A percentile compares a stretch with the other conserved stretches of the same genome.
Conservation (phyloP, 2,888 invertebrate genomes). For the Caenorhabditis sp. region DNA sequence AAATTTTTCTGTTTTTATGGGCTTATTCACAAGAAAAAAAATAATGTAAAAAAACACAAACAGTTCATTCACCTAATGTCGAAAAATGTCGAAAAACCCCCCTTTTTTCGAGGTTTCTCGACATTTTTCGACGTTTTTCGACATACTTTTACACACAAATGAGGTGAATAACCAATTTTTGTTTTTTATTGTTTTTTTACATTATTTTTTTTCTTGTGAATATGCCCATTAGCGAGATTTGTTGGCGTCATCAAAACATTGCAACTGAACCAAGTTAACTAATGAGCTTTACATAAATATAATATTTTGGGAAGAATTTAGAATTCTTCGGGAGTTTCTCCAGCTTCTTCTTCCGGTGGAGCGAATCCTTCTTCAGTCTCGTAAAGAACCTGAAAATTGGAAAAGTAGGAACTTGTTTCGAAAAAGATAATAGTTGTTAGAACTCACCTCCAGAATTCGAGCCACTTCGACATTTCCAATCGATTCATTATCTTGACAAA, state of each 20-base stretch:
- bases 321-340: slow-evolving; percentile 10
- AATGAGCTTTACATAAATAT: background rate
- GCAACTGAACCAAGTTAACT: no score
- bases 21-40: no score
- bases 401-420: slow-evolving; percentile 2
- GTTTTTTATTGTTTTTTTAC: no score
- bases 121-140: no score
- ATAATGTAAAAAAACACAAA: no score
- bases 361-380: slow-evolving; percentile 73
- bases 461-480: slow-evolving; percentile 77
- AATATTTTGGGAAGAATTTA: background rate
- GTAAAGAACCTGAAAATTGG: slow-evolving; percentile 84
- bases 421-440: background rate
- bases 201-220: no score
- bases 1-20: background rate
- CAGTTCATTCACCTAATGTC: no score
- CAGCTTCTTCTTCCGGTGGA: slow-evolving; percentile 60
- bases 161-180: no score
- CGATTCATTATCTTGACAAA: slow-evolving; percentile 86
- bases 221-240: background rate
- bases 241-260: background rate
- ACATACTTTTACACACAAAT: no score
- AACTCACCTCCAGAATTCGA: slow-evolving; percentile 77
- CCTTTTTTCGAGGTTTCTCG: no score
- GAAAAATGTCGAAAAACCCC: no score